Percentiles rank a stretch among this genome's conserved stretches.
phyloP scores from a whole-genome alignment of 2,888 invertebrate species.

The Ichneumoninae sp. region DNA sequence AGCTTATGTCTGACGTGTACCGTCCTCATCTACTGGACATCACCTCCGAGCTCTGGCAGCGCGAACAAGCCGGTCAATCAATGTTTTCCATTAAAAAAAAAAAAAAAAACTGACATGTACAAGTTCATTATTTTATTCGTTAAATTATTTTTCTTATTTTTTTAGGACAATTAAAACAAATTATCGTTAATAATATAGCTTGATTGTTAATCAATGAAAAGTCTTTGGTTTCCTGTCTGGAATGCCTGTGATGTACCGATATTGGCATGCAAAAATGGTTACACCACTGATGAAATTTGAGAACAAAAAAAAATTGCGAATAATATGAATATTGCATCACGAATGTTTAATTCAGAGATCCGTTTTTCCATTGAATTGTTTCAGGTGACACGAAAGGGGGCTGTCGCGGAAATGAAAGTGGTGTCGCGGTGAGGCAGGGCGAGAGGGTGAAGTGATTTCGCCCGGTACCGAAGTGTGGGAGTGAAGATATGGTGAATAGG shows the following conservation, averaged over 20 bases:
- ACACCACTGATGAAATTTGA: no score
- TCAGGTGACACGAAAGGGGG: conserved; percentile 68
- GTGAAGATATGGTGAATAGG: conserved; percentile 79
- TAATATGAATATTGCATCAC: background rate
- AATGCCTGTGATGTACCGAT: no score
- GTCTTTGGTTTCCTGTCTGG: no score
- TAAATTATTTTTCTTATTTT: background rate
- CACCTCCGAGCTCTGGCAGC: background rate
- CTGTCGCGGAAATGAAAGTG: conserved; percentile 75
- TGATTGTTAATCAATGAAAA: no score
- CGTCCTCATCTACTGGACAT: conserved; percentile 43
- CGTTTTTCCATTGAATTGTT: conserved; percentile 26
- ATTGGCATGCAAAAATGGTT: no score
- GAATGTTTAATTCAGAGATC: background rate
- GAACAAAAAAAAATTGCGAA: background rate
- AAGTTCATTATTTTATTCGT: background rate
- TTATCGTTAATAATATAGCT: no score
- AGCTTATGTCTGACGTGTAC: conserved; percentile 50
- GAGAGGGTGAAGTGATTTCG: conserved; percentile 79
- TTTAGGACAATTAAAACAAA: background rate
- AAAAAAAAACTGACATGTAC: background rate
- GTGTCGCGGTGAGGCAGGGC: conserved; percentile 80
- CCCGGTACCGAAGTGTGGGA: conserved; percentile 69
- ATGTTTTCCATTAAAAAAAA: background rate
- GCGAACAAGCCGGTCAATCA: background rate